Conservation (phyloP, 2,113 vertebrate species). For the Saguinus midas region DNA sequence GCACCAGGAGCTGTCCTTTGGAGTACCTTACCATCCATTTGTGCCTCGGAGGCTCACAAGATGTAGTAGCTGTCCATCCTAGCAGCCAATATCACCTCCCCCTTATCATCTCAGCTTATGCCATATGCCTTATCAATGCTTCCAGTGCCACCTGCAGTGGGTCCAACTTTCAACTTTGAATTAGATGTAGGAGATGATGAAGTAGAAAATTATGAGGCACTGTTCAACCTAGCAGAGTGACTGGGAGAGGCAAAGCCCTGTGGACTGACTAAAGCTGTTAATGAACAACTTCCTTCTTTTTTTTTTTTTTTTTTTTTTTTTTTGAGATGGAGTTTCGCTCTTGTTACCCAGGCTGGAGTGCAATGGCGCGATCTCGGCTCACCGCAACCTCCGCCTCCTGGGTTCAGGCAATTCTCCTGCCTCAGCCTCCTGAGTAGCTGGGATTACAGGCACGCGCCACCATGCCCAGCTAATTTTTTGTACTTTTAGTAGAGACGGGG, state of each 20-base stretch:
- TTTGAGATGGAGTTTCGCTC: too few species aligned
- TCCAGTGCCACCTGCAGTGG: slow-evolving; percentile 94
- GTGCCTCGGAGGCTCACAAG: slow-evolving; percentile 95
- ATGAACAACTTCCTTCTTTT: slow-evolving; percentile 98
- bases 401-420: too few species aligned
- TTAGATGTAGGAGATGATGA: slow-evolving; percentile 98
- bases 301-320: too few species aligned
- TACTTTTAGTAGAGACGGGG: too few species aligned
- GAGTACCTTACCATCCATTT: slow-evolving; percentile 95
- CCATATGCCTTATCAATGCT: slow-evolving; percentile 98
- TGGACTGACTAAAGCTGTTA: slow-evolving; percentile 96
- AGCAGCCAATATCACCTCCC: slow-evolving; percentile 92
- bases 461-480: too few species aligned
- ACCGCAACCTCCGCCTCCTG: too few species aligned
- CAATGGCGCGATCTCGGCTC: too few species aligned
- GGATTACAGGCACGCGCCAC: too few species aligned
- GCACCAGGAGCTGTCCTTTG: slow-evolving; percentile 95
- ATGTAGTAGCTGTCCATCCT: slow-evolving; percentile 93
- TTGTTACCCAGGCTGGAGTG: too few species aligned
- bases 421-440: too few species aligned
- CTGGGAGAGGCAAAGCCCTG: slow-evolving; percentile 97
- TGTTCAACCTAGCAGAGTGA: slow-evolving; percentile 96
- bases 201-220: slow-evolving; percentile 99
- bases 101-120: slow-evolving; percentile 97
- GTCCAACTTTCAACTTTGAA: slow-evolving; percentile 95